Evolutionary conservation across 2,888 invertebrate genomes (phyloP), one percentile per base, ranked within the genome.

Genomic region (Suillia variegata): DNA sequence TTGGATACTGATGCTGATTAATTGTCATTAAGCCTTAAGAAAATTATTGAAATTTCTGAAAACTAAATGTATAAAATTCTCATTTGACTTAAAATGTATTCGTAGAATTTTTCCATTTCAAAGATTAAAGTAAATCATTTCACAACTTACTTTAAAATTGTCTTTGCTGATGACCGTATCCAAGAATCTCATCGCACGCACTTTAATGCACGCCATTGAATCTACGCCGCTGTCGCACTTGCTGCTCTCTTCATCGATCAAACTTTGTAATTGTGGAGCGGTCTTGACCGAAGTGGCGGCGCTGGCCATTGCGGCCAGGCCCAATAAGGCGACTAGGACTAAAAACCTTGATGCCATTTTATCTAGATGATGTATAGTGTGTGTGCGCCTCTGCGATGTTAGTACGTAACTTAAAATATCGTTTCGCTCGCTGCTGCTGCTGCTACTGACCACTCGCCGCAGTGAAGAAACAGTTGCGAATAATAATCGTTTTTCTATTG

Each of bases 121-220:
- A n/a, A n/a, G n/a, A n/a, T n/a, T n/a, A n/a, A n/a, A n/a, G n/a
- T n/a, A n/a, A n/a, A n/a, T n/a, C n/a, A n/a, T n/a, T n/a, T n/a
- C 20, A 8, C 38, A 38, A 38, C 78, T 82, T 84, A 90, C 92
- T 87, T 91, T 88, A 83, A 88, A 91, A 68, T 86, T 87, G 78
- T 92, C 92, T 83, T 91, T 90, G 80, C 88, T 89, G 82, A 92
- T 87, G 70, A 92, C 86, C 73, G 88, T 88, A 81, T 92, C 91
- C 79, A 93, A 83, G 67, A 92, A 85, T 64, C 89, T 88, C 85
- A 93, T 88, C 65, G 92, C 90, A 80, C 91, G 91, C 84, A 88
- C 90, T 82, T 93, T 92, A 82, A 93, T 88, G 83, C 93, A 93
- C 66, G 92, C 89, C 59, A 92, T 85, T 18, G 90, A 89, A 79